Evolutionary conservation across 2,797 vertebrate genomes (phyloP).

Genomic region (Coregonus suidteri): DNA sequence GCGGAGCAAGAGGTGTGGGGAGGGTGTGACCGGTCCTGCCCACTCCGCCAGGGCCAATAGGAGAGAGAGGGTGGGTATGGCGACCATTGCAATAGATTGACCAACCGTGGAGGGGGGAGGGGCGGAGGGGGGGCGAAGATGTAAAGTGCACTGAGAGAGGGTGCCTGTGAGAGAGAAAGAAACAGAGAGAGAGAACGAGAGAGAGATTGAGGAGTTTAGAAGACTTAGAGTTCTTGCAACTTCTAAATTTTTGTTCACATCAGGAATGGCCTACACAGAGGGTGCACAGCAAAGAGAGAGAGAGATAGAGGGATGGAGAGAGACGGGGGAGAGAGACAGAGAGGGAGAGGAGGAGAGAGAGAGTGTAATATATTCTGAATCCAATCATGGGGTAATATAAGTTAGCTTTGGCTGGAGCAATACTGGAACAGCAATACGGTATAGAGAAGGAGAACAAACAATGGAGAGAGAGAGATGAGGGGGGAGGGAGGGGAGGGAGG

Average conservation of each 20-base stretch:
- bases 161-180: slow-evolving; percentile 63
- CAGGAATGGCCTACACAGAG: slow-evolving; percentile 35
- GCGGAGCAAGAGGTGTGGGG: slow-evolving; percentile 87
- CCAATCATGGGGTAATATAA: slow-evolving; percentile 59
- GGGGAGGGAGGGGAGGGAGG: slow-evolving; percentile 24
- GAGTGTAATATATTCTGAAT: slow-evolving; percentile 61
- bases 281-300: slow-evolving; percentile 34
- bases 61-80: slow-evolving; percentile 85
- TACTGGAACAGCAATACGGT: slow-evolving; percentile 42
- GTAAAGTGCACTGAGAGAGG: slow-evolving; percentile 73
- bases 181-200: slow-evolving; percentile 9
- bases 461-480: slow-evolving; percentile 30
- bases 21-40: slow-evolving; percentile 80
- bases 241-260: slow-evolving; percentile 33
- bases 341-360: slow-evolving; percentile 24
- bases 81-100: slow-evolving; percentile 74
- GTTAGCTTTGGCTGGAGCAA: slow-evolving; percentile 58
- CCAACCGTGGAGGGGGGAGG: slow-evolving; percentile 74
- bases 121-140: slow-evolving; percentile 23
- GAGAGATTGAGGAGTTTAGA: slow-evolving; percentile 18
- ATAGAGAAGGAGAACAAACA: slow-evolving; percentile 32
- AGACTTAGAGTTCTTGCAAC: neutral
- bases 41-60: slow-evolving; percentile 84
- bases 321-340: slow-evolving; percentile 3
- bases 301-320: slow-evolving; percentile 5